Evolutionary conservation across 2,888 invertebrate species (phyloP).

Genomic region (Plebejus anna): DNA sequence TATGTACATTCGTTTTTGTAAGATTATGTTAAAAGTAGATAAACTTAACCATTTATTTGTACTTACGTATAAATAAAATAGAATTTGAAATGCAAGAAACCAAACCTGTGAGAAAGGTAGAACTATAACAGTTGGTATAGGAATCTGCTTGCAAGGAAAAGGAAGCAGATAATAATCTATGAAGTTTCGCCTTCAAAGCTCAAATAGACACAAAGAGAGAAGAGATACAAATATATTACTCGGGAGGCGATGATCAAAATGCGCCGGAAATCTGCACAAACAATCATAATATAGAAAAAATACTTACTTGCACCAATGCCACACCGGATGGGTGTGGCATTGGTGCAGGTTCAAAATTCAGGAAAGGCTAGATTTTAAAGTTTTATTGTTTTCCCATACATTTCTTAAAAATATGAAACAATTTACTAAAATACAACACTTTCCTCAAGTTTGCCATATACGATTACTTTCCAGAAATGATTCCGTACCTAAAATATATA

Average conservation of each 20-base stretch:
- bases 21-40: no score
- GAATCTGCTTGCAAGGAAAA: background rate
- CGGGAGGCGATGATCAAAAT: background rate
- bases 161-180: background rate
- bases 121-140: background rate
- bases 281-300: slow-evolving; percentile 48
- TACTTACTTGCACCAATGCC: slow-evolving; percentile 51
- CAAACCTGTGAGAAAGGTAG: background rate
- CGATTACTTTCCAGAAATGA: no score
- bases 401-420: no score
- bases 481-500: no score
- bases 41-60: background rate
- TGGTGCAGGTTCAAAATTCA: no score
- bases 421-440: no score
- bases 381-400: no score
- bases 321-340: no score
- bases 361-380: no score
- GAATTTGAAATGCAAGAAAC: background rate
- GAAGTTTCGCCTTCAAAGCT: background rate
- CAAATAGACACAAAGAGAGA: background rate
- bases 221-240: background rate
- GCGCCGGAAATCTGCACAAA: slow-evolving; percentile 37
- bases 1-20: no score
- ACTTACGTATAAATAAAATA: background rate
- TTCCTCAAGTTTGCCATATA: no score